These are phyloP conservation scores for Scyliorhinus canicula DNA, from an alignment of 2,797 vertebrate species.

Conservation along the genomic window DNA sequence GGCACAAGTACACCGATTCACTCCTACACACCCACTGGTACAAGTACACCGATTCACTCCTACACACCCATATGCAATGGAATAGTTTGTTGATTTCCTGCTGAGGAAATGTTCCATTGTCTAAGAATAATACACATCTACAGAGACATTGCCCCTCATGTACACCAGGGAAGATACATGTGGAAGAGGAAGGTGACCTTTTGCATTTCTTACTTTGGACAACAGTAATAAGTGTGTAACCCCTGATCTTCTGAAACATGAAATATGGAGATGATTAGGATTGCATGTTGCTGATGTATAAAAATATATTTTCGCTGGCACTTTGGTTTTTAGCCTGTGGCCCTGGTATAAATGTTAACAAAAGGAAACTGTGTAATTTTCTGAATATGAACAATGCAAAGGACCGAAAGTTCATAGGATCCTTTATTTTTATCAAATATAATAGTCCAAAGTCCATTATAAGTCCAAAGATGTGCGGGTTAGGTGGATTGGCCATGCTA, in stretches of 20 bases:
- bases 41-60: too few relatives aligned
- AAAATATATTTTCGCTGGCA: constrained; percentile 1
- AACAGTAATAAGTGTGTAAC: neutral
- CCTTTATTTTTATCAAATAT: neutral
- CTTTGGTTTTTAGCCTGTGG: neutral
- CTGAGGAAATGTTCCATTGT: neutral
- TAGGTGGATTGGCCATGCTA: too few relatives aligned
- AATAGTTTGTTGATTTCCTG: neutral
- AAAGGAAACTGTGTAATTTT: constrained; percentile 32
- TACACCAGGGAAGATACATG: neutral
- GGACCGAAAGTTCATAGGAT: neutral
- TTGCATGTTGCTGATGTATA: neutral
- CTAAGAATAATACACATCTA: neutral
- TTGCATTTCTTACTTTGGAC: neutral
- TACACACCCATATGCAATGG: neutral
- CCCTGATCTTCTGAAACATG: neutral
- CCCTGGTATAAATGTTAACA: neutral
- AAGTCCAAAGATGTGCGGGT: too few relatives aligned
- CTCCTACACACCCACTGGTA: neutral
- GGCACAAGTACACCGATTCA: too few relatives aligned
- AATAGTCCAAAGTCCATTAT: too few relatives aligned
- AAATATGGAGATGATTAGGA: neutral
- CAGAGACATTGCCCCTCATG: too few relatives aligned
- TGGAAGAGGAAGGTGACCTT: neutral
- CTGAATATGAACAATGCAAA: constrained; percentile 24